These are phyloP conservation scores for Philopotamus ludificatus DNA, from an alignment of 1,140 invertebrate species.

Conservation along the genomic window DNA sequence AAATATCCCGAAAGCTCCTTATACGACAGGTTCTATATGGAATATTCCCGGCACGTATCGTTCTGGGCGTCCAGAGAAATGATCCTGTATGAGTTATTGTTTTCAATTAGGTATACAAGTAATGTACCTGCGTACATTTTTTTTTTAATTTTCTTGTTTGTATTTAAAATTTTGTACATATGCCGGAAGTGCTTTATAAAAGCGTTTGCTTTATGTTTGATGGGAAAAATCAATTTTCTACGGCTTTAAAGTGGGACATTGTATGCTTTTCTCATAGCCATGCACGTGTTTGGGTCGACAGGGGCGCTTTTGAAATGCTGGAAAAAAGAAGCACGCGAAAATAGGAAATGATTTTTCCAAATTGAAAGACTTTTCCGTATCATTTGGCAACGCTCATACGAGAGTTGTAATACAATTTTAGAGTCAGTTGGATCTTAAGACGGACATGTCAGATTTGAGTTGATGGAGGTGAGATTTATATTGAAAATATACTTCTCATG, in stretches of 20 bases:
- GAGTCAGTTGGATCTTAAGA: background rate
- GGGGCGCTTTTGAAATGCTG: conserved; percentile 1
- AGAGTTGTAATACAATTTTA: conserved; percentile 10
- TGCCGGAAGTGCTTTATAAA: too few relatives aligned
- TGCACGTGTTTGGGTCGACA: background rate
- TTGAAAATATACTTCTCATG: too few relatives aligned
- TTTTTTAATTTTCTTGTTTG: too few relatives aligned
- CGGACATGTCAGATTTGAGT: too few relatives aligned
- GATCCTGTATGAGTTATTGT: too few relatives aligned
- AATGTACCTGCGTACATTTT: too few relatives aligned
- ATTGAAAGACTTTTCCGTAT: conserved; percentile 24
- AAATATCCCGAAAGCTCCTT: background rate
- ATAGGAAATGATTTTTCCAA: conserved; percentile 30
- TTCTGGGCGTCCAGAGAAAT: too few relatives aligned
- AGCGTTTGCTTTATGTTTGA: background rate
- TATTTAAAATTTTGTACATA: too few relatives aligned
- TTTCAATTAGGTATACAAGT: background rate
- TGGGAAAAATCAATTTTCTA: background rate
- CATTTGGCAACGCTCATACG: conserved; percentile 20
- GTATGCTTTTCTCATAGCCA: background rate
- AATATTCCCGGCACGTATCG: too few relatives aligned
- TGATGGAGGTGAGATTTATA: too few relatives aligned
- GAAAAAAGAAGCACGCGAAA: conserved; percentile 5
- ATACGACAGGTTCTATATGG: too few relatives aligned
- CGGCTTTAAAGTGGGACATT: background rate